These are phyloP conservation scores for Muntiacus muntjak DNA, from an alignment of 2,113 vertebrate genomes.

Conservation along the genomic window DNA sequence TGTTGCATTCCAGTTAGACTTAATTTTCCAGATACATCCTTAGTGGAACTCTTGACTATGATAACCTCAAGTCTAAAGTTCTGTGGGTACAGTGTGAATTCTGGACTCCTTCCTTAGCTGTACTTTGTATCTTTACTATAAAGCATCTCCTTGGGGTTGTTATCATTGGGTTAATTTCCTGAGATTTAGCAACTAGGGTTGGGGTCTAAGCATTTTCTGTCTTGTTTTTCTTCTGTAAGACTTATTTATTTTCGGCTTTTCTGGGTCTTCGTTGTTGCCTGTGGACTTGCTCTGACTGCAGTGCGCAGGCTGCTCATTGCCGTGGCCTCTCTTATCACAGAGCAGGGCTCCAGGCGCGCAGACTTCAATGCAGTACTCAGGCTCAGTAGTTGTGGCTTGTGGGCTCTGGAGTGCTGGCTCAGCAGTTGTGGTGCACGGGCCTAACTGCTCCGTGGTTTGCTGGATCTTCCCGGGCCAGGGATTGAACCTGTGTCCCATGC, in stretches of 20 bases:
- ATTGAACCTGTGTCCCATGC: background rate
- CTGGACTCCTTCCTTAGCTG: background rate
- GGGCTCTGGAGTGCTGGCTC: background rate
- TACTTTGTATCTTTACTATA: background rate
- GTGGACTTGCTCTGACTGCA: background rate
- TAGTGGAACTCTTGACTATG: background rate
- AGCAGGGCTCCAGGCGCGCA: accelerated
- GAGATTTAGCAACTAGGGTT: background rate
- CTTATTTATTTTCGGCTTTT: background rate
- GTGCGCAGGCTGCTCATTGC: background rate
- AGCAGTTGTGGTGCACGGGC: accelerated
- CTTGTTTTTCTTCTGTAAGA: background rate
- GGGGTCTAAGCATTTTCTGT: background rate
- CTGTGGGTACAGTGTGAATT: background rate
- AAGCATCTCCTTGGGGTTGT: background rate
- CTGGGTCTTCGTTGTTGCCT: background rate
- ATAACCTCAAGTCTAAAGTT: background rate
- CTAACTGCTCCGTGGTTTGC: background rate
- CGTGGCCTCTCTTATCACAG: background rate
- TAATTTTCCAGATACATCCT: background rate
- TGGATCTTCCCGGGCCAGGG: accelerated
- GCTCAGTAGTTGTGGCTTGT: background rate
- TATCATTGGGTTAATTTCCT: background rate
- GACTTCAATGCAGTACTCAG: background rate
- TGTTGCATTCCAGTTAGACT: background rate